phyloP scores from a whole-genome alignment of 2,113 vertebrate genomes.

The Varanus komodoensis region DNA sequence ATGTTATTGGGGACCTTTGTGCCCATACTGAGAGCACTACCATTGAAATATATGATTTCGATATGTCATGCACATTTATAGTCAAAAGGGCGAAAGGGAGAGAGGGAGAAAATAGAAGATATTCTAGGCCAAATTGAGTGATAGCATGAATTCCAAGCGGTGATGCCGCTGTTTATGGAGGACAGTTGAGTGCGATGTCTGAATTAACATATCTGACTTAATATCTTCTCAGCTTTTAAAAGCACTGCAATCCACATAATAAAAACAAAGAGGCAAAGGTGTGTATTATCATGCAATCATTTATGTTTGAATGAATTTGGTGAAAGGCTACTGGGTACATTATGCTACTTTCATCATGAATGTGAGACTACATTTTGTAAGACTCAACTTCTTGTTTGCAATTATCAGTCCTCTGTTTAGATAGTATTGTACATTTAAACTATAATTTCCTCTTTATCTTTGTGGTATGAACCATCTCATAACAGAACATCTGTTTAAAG shows the following conservation, averaged over 20 bases:
- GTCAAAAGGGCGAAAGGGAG: neutral
- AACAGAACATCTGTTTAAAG: neutral
- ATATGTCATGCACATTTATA: neutral
- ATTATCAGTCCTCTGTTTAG: neutral
- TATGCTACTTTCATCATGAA: neutral
- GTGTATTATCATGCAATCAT: neutral
- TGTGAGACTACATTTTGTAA: neutral
- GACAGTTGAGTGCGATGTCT: too few species aligned
- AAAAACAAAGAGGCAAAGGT: neutral
- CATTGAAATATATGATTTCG: neutral
- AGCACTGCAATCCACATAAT: neutral
- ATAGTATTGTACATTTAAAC: neutral
- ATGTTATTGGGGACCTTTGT: neutral
- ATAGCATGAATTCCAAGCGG: neutral
- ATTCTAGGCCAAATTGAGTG: neutral
- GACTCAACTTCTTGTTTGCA: neutral
- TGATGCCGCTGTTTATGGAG: neutral
- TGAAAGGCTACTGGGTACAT: neutral
- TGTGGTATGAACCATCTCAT: neutral
- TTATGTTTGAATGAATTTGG: neutral
- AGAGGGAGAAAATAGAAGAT: neutral
- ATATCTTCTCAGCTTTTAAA: neutral
- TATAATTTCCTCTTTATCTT: neutral
- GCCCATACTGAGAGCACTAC: neutral
- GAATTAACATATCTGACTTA: neutral